A percentile compares a stretch with the other conserved stretches of the same genome.
These are phyloP conservation scores for Oryzias melastigma DNA, from an alignment of 2,113 vertebrate species.

Conservation along the genomic window DNA sequence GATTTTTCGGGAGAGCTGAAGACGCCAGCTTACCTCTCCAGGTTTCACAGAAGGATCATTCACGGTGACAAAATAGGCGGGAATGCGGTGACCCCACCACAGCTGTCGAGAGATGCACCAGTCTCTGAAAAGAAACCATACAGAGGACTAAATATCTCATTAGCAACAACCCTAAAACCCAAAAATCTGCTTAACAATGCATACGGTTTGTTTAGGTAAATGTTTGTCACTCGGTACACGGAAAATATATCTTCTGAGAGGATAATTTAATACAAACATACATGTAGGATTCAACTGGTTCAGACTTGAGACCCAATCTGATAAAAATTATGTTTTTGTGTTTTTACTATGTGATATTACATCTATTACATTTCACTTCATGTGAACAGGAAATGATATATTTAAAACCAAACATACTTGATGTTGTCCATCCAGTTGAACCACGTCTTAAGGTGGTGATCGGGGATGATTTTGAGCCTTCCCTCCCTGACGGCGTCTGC, in stretches of 20 bases:
- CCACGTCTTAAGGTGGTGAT: conserved; percentile 87
- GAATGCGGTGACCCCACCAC: conserved; percentile 92
- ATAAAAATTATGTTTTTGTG: too few species aligned
- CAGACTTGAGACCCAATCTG: too few species aligned
- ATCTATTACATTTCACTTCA: too few species aligned
- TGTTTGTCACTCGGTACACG: too few species aligned
- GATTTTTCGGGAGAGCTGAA: neutral
- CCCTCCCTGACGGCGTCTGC: conserved; percentile 83
- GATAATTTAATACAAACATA: too few species aligned
- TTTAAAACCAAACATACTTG: conserved; percentile 65
- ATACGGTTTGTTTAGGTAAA: too few species aligned
- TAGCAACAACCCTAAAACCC: too few species aligned
- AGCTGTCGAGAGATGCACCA: conserved; percentile 93
- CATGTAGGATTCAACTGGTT: too few species aligned
- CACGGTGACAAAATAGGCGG: conserved; percentile 87
- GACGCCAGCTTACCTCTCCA: conserved; percentile 77
- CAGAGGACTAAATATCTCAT: neutral
- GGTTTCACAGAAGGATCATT: conserved; percentile 77
- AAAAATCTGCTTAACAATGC: too few species aligned
- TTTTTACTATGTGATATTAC: too few species aligned
- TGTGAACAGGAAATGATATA: neutral
- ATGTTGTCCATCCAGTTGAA: conserved; percentile 94
- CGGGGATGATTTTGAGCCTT: conserved; percentile 85
- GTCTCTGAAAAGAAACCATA: conserved; percentile 69
- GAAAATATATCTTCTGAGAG: too few species aligned